phyloP scores from a whole-genome alignment of 2,797 vertebrate genomes.

The Diceros bicornis region DNA sequence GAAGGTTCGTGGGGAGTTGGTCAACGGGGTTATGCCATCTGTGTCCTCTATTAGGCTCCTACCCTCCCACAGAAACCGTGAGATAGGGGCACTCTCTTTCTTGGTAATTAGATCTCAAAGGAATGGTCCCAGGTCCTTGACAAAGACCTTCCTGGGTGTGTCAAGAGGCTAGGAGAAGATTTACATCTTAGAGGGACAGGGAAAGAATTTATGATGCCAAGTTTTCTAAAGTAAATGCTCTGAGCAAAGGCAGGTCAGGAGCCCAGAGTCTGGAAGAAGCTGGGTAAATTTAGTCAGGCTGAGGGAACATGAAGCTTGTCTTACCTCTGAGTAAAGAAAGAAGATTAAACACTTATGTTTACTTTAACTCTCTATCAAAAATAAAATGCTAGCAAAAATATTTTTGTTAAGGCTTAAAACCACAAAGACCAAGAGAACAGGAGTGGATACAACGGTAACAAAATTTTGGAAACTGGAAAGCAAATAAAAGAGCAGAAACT shows the following conservation, averaged over 20 bases:
- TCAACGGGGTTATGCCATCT: neutral
- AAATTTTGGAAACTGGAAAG: neutral
- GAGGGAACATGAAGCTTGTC: neutral
- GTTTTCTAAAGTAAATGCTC: constrained; percentile 3
- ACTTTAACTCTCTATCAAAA: neutral
- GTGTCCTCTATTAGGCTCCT: neutral
- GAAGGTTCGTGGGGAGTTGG: neutral
- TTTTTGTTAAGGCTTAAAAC: constrained; percentile 49
- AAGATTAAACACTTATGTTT: neutral
- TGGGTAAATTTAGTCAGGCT: neutral
- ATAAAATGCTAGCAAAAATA: constrained; percentile 18
- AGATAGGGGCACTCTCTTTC: neutral
- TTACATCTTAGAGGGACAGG: neutral
- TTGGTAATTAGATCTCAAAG: constrained; percentile 31
- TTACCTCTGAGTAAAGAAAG: neutral
- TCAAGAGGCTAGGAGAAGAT: neutral
- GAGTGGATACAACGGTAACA: neutral
- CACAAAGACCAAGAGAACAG: neutral
- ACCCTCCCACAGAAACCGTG: neutral
- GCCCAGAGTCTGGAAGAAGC: neutral
- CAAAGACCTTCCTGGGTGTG: constrained; percentile 21
- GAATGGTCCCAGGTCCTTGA: neutral
- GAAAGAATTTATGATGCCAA: neutral
- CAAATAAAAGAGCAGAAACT: neutral
- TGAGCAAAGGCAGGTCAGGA: neutral